phyloP scores from a whole-genome alignment of 1,140 invertebrate species.

The Lethrus apterus region DNA sequence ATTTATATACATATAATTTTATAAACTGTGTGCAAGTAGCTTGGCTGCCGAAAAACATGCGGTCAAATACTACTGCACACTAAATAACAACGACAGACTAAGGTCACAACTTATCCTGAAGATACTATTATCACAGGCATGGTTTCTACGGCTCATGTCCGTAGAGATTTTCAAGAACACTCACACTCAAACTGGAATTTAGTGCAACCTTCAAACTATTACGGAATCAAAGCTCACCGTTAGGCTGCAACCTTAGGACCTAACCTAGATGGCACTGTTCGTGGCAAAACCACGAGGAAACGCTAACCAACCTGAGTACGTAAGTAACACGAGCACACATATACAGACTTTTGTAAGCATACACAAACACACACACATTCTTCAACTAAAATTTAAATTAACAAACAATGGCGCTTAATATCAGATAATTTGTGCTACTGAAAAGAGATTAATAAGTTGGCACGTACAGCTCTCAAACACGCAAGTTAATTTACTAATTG shows the following conservation, averaged over 20 bases:
- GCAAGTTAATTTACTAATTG: conserved; percentile 27
- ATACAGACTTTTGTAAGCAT: no score
- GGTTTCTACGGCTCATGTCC: conserved; percentile 26
- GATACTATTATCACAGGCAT: conserved; percentile 48
- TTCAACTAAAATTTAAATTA: conserved; percentile 14
- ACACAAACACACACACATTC: conserved; percentile 11
- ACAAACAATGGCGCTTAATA: conserved; percentile 19
- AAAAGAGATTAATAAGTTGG: conserved; percentile 25
- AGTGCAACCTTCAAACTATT: conserved; percentile 22
- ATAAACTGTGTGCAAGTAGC: conserved; percentile 29
- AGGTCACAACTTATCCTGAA: conserved; percentile 48
- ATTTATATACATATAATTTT: conserved; percentile 43
- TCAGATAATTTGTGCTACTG: conserved; percentile 18
- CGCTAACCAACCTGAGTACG: conserved; percentile 34
- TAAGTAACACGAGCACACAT: conserved; percentile 18
- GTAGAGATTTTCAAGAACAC: conserved; percentile 26
- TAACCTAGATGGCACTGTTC: conserved; percentile 35
- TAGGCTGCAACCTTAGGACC: conserved; percentile 34
- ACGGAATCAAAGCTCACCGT: conserved; percentile 28
- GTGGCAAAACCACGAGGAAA: conserved; percentile 25
- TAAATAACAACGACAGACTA: conserved; percentile 46
- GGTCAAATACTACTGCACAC: conserved; percentile 28
- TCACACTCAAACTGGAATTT: conserved; percentile 24
- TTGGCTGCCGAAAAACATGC: conserved; percentile 25
- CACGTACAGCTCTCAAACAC: conserved; percentile 27